phyloP scores from a whole-genome alignment of 2,113 vertebrate genomes.

The Pan paniscus region DNA sequence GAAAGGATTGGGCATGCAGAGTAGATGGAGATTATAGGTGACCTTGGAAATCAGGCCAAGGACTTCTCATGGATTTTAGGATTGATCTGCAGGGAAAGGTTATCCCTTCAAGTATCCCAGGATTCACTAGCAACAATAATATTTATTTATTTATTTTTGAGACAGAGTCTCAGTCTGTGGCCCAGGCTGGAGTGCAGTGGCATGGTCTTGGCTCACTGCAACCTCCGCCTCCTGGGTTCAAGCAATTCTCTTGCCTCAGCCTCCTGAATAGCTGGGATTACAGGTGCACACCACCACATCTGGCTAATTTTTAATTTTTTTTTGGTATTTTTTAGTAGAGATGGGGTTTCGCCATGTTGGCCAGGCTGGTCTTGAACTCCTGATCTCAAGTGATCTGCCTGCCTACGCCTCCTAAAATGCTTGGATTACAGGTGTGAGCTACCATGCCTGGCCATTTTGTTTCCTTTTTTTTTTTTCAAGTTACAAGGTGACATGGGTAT shows the following conservation, averaged over 20 bases:
- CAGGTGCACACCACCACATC: rapidly evolving
- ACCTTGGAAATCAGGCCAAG: background rate
- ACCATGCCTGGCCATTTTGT: background rate
- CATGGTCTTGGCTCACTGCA: too few species aligned
- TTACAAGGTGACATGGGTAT: background rate
- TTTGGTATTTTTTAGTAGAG: background rate
- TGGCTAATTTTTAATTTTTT: background rate
- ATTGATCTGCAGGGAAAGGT: background rate
- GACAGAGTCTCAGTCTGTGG: background rate
- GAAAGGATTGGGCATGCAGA: background rate
- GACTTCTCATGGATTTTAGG: background rate
- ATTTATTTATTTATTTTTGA: background rate
- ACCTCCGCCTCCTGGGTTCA: too few species aligned
- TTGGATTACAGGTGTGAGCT: background rate
- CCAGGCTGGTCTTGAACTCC: background rate
- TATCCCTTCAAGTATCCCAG: background rate
- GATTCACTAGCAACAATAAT: background rate
- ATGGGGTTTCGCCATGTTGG: background rate
- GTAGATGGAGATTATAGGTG: background rate
- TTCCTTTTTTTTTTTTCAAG: background rate
- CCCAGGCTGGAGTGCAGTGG: background rate
- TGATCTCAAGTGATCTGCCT: background rate
- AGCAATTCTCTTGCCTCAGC: too few species aligned
- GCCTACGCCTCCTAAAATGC: background rate
- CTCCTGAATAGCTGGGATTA: too few species aligned